Evolutionary conservation across 2,797 vertebrate species (phyloP).

Genomic region (Threskiornis aethiopicus): DNA sequence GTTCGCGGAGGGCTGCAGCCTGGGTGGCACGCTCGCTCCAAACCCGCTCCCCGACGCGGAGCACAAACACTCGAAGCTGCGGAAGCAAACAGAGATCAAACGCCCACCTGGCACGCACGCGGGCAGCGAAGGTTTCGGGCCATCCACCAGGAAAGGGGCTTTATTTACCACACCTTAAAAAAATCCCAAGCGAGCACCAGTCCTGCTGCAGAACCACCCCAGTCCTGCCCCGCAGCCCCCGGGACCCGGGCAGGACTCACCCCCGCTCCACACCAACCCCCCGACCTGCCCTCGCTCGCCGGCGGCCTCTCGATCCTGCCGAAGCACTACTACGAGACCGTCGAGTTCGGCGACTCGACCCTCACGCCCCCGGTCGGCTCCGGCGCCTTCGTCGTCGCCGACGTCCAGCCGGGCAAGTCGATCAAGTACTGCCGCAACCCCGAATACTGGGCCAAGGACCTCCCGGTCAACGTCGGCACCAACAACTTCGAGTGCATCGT

Average conservation of each 20-base stretch:
- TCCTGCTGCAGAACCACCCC: background rate
- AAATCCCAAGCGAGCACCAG: accelerated
- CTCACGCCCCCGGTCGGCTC: too few species aligned
- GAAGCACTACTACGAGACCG: too few species aligned
- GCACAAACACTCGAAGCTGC: accelerated
- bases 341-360: too few species aligned
- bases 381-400: too few species aligned
- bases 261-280: background rate
- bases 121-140: accelerated
- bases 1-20: background rate
- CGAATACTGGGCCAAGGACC: too few species aligned
- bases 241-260: accelerated
- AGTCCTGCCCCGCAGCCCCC: background rate
- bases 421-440: too few species aligned
- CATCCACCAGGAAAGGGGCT: background rate
- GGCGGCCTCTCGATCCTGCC: too few species aligned
- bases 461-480: too few species aligned
- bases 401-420: too few species aligned
- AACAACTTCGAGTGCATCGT: too few species aligned
- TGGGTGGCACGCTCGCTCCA: background rate
- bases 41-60: background rate
- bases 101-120: accelerated
- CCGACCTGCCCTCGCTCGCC: accelerated
- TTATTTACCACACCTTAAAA: background rate
- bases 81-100: background rate